These are phyloP conservation scores for Spicauda simplicius DNA, from an alignment of 2,888 invertebrate species.

Conservation along the genomic window DNA sequence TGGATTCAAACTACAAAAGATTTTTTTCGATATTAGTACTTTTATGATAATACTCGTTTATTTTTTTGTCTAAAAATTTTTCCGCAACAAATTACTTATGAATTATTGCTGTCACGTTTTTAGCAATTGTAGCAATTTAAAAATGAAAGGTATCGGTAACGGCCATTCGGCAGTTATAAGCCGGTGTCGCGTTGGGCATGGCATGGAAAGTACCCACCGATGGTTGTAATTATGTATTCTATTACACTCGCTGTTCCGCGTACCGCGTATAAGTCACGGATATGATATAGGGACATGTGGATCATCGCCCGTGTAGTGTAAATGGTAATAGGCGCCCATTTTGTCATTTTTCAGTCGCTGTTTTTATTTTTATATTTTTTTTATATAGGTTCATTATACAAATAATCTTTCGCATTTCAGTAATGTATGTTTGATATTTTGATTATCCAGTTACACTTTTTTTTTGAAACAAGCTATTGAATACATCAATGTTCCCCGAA, in stretches of 20 bases:
- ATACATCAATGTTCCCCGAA: constrained; percentile 4
- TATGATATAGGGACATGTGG: not conserved
- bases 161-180: not conserved
- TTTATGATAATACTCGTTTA: too few relatives aligned
- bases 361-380: not conserved
- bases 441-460: too few relatives aligned
- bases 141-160: not conserved
- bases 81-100: not conserved
- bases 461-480: too few relatives aligned
- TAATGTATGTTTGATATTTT: too few relatives aligned
- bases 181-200: not conserved
- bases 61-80: not conserved
- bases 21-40: too few relatives aligned
- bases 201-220: constrained; percentile 58
- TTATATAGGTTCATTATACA: too few relatives aligned
- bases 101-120: not conserved
- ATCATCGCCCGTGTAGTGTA: not conserved
- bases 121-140: not conserved
- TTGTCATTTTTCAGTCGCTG: not conserved
- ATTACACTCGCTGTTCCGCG: constrained; percentile 51
- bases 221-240: constrained; percentile 57
- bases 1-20: too few relatives aligned
- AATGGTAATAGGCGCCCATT: not conserved
- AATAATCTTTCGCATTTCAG: too few relatives aligned
- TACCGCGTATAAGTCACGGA: constrained; percentile 59